phyloP scores from a whole-genome alignment of 2,113 vertebrate genomes.

The Zingel zingel region DNA sequence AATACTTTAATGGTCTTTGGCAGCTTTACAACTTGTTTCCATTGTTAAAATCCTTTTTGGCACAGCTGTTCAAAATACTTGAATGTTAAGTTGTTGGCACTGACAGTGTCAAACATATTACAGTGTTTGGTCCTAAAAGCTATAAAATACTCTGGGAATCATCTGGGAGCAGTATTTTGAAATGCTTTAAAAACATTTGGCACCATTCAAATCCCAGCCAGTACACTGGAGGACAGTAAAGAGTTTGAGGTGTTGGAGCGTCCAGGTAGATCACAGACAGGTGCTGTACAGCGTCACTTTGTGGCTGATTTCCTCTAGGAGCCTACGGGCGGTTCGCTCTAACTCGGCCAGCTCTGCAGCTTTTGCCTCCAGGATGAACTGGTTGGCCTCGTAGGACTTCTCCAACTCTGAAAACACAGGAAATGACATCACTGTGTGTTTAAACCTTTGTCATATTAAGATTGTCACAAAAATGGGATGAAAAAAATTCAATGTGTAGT shows the following conservation, averaged over 20 bases:
- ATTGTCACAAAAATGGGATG: too few relatives aligned
- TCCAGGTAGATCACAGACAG: slow-evolving; percentile 78
- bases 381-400: slow-evolving; percentile 89
- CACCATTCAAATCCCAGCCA: slow-evolving; percentile 3
- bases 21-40: slow-evolving; percentile 29
- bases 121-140: slow-evolving; percentile 31
- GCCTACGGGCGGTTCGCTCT: slow-evolving; percentile 86
- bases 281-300: slow-evolving; percentile 94
- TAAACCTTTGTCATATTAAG: too few relatives aligned
- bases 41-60: slow-evolving; percentile 26
- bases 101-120: slow-evolving; percentile 23
- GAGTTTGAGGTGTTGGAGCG: neutral
- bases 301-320: slow-evolving; percentile 92
- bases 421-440: too few relatives aligned
- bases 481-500: too few relatives aligned
- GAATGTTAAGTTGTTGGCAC: neutral
- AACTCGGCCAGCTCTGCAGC: slow-evolving; percentile 87
- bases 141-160: slow-evolving; percentile 1
- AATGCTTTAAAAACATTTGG: slow-evolving; percentile 12
- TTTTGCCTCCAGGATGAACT: slow-evolving; percentile 90
- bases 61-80: neutral
- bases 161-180: neutral
- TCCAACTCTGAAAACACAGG: slow-evolving; percentile 88
- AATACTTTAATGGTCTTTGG: slow-evolving; percentile 37
- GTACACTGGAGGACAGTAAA: neutral